Conservation (phyloP, 1,140 invertebrate species). For the Plectus sambesii region DNA sequence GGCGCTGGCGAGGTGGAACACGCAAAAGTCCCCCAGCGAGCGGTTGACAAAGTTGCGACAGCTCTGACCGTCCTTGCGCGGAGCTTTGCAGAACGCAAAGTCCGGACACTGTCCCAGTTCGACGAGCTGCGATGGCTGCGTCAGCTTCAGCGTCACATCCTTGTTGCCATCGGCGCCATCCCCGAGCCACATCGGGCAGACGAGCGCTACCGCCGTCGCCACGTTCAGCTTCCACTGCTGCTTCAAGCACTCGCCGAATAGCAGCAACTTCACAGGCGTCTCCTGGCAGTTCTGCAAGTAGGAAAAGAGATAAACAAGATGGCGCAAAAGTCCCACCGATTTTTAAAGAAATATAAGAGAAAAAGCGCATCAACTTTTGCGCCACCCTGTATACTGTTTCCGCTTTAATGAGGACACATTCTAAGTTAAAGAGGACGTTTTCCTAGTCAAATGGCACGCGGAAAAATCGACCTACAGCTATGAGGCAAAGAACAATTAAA, state of each 20-base stretch:
- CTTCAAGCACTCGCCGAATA: conserved; percentile 38
- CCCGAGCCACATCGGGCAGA: conserved; percentile 17
- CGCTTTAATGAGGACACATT: too few species aligned
- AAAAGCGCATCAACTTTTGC: too few species aligned
- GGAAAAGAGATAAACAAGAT: neutral
- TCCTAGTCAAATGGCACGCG: too few species aligned
- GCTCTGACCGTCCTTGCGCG: conserved; percentile 13
- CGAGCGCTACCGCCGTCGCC: conserved; percentile 24
- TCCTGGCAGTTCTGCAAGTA: conserved; percentile 23
- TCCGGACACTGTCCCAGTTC: conserved; percentile 34
- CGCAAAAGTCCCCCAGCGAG: conserved; percentile 18
- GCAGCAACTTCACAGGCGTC: conserved; percentile 28
- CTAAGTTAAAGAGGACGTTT: too few species aligned
- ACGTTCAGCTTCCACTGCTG: conserved; percentile 39
- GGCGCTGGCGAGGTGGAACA: conserved; percentile 30
- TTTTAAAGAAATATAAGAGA: neutral
- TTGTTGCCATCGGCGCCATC: conserved; percentile 19
- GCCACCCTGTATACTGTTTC: too few species aligned
- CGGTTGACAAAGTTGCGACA: conserved; percentile 25
- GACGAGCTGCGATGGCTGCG: conserved; percentile 31
- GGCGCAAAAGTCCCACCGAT: neutral
- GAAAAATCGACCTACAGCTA: too few species aligned
- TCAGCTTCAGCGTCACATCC: conserved; percentile 24
- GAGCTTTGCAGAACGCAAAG: conserved; percentile 26
- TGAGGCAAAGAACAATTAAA: neutral